Conservation (phyloP, 2,797 vertebrate genomes). For the Galagoides demidoff region DNA sequence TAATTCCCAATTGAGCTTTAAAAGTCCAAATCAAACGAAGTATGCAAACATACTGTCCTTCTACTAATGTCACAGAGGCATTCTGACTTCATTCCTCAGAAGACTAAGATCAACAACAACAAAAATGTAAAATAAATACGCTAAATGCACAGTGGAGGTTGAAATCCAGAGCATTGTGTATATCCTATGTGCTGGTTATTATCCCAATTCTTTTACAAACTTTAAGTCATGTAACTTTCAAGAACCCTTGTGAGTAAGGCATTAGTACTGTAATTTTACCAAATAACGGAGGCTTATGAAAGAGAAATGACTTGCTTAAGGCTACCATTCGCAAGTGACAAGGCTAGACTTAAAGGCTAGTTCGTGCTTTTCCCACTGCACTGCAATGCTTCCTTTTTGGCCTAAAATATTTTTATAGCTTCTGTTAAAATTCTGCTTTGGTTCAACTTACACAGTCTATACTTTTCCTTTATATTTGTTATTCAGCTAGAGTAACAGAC, state of each 20-base stretch:
- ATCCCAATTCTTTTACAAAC: background rate
- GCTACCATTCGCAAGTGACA: background rate
- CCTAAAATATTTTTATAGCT: background rate
- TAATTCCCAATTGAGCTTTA: slow-evolving; percentile 76
- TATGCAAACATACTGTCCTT: background rate
- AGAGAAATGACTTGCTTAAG: background rate
- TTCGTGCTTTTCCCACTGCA: background rate
- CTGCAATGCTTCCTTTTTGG: background rate
- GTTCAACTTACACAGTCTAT: background rate
- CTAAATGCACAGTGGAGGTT: background rate
- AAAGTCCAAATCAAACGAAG: slow-evolving; percentile 83
- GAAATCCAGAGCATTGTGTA: background rate
- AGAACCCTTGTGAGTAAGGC: slow-evolving; percentile 25
- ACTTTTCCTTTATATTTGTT: background rate
- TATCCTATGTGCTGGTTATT: background rate
- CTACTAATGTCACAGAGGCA: background rate
- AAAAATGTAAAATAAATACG: background rate
- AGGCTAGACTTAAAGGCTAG: background rate
- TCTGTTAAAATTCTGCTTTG: slow-evolving; percentile 37
- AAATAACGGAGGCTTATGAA: background rate
- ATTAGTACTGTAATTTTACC: background rate
- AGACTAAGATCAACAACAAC: background rate
- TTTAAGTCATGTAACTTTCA: background rate
- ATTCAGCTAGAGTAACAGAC: background rate
- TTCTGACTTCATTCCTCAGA: slow-evolving; percentile 15